Evolutionary conservation across 2,113 vertebrate genomes (phyloP), one percentile per base, ranked within the genome.

Genomic region (Nipponia nippon): DNA sequence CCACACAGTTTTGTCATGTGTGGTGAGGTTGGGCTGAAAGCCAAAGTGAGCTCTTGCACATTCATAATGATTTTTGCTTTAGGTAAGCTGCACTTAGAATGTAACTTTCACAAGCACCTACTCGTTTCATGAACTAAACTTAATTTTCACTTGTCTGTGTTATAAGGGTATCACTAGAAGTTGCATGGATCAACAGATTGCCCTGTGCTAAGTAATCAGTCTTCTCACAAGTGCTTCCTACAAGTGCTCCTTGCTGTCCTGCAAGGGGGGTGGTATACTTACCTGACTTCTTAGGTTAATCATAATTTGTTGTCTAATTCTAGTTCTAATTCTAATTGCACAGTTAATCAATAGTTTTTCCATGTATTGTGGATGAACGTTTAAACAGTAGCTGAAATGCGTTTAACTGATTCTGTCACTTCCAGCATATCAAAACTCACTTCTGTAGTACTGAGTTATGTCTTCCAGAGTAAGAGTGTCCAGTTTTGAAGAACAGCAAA

Each of bases 391-490:
- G 16, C 6, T 72, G 25, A 78, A 89, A 85, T 65, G 2, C 2
- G 15, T 82, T 82, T 66, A 63, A 71, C 23, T 56, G 10, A 50
- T 91, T 92, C 29, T 62, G 19, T 58, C 11, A 61, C 19, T 73
- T 72, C 40, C 7, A 83, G 0, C 55, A 53, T 32, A 87, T 59
- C 34, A 80, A 47, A 62, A 72, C 32, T 75, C 14, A 49, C 16
- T 92, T 95, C 27, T 85, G 26, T 56, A 72, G 40, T 84, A 78
- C 18, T 47, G 27, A 94, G 44, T 80, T 87, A 50, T 67, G 38
- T 58, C 73, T 94, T 89, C 50, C 55, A 86, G n/a, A 84, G 83
- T 79, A 96, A 90, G 42, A 86, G 34, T 89, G 40, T 82, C 38
- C 29, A n/a, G 47, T 63, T 76, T 62, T 52, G 65, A 69, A 85